Percentiles rank a stretch among this genome's conserved stretches.
Conservation (phyloP, 2,113 vertebrate genomes). For the Rhineura floridana region DNA sequence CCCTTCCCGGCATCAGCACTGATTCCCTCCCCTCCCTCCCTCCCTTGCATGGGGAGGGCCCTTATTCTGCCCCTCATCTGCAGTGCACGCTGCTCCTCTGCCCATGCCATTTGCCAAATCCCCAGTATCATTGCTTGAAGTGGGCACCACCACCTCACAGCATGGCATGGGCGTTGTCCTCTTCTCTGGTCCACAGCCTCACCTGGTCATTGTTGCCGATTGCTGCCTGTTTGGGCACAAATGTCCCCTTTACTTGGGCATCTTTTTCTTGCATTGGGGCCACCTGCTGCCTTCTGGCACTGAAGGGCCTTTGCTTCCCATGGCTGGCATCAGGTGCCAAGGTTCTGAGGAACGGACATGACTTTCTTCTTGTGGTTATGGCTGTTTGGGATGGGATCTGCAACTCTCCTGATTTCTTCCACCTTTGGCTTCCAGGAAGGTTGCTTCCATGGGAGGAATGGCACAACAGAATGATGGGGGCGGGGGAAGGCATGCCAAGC, state of each 20-base stretch:
- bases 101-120: background rate
- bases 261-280: background rate
- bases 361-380: background rate
- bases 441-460: background rate
- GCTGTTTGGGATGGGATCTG: background rate
- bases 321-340: background rate
- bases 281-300: background rate
- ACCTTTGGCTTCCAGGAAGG: background rate
- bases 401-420: background rate
- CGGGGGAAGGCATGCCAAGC: background rate
- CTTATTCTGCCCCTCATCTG: background rate
- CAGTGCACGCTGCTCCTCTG: background rate
- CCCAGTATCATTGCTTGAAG: background rate
- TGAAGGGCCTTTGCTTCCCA: background rate
- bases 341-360: background rate
- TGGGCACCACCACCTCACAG: background rate
- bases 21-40: background rate
- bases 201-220: background rate
- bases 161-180: conserved; percentile 6
- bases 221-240: background rate
- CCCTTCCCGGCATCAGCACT: background rate
- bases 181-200: background rate
- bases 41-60: background rate
- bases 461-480: background rate
- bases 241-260: background rate